Evolutionary conservation across 2,888 invertebrate genomes (phyloP).

Genomic region (Oegoconia quadripuncta): DNA sequence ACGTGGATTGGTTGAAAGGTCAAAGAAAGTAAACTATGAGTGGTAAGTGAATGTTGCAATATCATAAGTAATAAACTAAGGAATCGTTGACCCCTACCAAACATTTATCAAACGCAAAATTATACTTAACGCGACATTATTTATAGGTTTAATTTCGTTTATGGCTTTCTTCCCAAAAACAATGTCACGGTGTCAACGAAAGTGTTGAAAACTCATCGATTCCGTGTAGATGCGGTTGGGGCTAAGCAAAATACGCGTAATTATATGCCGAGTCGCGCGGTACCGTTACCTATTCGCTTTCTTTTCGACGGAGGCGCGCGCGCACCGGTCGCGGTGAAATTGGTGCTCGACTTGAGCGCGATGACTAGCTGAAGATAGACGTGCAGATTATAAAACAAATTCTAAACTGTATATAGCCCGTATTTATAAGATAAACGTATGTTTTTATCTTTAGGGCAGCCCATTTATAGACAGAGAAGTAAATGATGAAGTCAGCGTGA

Average conservation of each 20-base stretch:
- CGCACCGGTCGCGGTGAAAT: slow-evolving; percentile 37
- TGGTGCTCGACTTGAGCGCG: slow-evolving; percentile 25
- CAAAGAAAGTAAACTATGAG: too few species aligned
- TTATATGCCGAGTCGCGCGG: slow-evolving; percentile 39
- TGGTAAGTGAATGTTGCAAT: too few species aligned
- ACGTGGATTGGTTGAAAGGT: too few species aligned
- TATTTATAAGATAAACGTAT: slow-evolving; percentile 10
- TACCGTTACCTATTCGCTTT: slow-evolving; percentile 70
- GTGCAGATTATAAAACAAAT: slow-evolving; percentile 10
- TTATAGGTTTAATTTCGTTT: too few species aligned
- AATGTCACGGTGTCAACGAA: slow-evolving; percentile 10
- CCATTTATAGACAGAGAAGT: too few species aligned
- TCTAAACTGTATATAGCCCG: slow-evolving; percentile 6
- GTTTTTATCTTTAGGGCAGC: too few species aligned
- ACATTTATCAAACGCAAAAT: too few species aligned
- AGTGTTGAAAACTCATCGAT: slow-evolving; percentile 10
- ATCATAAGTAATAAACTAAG: too few species aligned
- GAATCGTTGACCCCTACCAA: too few species aligned
- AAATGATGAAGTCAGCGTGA: too few species aligned
- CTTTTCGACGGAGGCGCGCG: slow-evolving; percentile 35
- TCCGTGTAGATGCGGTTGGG: slow-evolving; percentile 10
- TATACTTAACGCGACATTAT: too few species aligned
- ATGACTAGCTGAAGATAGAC: slow-evolving; percentile 33
- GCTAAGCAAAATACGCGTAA: slow-evolving; percentile 33
- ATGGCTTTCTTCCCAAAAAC: too few species aligned